phyloP scores from a whole-genome alignment of 2,797 vertebrate species.

The Bufotes viridis region DNA sequence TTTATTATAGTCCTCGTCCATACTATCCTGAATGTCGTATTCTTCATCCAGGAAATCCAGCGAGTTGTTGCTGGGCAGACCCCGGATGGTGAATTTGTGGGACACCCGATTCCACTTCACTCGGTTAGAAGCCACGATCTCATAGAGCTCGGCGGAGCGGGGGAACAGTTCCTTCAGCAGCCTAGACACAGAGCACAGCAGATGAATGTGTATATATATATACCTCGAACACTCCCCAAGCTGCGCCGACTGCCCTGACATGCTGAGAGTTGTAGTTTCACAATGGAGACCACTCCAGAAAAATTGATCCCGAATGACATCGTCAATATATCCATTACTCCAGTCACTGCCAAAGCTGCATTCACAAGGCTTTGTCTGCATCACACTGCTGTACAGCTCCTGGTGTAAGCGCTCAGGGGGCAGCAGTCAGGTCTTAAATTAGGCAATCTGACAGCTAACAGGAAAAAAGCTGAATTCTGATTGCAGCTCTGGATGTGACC shows the following conservation, averaged over 20 bases:
- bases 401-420: not conserved
- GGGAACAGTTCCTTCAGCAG: slow-evolving; percentile 93
- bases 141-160: slow-evolving; percentile 85
- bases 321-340: too few relatives aligned
- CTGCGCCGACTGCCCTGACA: too few relatives aligned
- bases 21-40: slow-evolving; percentile 83
- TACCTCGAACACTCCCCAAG: too few relatives aligned
- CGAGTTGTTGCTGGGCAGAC: slow-evolving; percentile 96
- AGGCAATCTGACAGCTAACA: not conserved
- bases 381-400: too few relatives aligned
- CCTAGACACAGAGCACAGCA: slow-evolving; percentile 70
- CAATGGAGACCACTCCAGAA: too few relatives aligned
- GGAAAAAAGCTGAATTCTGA: not conserved
- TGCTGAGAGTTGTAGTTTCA: too few relatives aligned
- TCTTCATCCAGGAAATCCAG: slow-evolving; percentile 96
- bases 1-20: slow-evolving; percentile 73
- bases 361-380: not conserved
- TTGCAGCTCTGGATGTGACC: not conserved
- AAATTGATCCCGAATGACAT: too few relatives aligned
- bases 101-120: slow-evolving; percentile 98
- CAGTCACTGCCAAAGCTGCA: not conserved
- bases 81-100: slow-evolving; percentile 96
- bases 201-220: not conserved
- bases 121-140: slow-evolving; percentile 90
- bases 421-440: not conserved